These are phyloP conservation scores for Eunapius fragilis DNA, from an alignment of 37 sponge, comb jelly and placozoan species.

Conservation along the genomic window DNA sequence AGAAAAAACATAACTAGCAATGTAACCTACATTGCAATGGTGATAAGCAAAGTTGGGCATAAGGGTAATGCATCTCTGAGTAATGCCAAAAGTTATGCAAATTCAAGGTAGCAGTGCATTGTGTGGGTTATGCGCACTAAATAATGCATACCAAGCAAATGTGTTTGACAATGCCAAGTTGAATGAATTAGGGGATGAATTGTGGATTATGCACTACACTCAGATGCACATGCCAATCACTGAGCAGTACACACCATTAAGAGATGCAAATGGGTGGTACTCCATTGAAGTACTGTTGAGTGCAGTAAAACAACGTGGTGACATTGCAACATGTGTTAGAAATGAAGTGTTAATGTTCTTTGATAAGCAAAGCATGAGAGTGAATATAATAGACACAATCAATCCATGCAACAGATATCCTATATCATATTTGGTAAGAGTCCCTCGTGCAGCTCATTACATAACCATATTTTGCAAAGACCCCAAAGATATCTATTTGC, in stretches of 20 bases:
- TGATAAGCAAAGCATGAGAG: background rate
- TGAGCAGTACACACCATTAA: background rate
- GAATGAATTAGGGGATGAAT: background rate
- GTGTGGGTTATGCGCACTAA: background rate
- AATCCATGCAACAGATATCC: background rate
- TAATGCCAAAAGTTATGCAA: background rate
- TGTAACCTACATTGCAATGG: background rate
- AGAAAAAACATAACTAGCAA: background rate
- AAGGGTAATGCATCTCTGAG: background rate
- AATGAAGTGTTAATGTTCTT: background rate
- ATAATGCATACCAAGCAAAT: background rate
- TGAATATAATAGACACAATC: background rate
- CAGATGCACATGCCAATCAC: background rate
- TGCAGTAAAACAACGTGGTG: background rate
- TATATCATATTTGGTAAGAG: background rate
- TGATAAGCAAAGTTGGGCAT: background rate
- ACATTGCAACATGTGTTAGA: background rate
- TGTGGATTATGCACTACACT: background rate
- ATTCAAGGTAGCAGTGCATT: background rate
- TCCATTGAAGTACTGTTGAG: background rate
- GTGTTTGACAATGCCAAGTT: background rate
- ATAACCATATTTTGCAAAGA: background rate
- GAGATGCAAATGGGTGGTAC: background rate
- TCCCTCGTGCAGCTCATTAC: background rate
- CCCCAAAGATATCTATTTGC: background rate